A percentile compares a stretch with the other conserved stretches of the same genome.
Conservation (phyloP, 2,113 vertebrate species). For the Platichthys stellatus region DNA sequence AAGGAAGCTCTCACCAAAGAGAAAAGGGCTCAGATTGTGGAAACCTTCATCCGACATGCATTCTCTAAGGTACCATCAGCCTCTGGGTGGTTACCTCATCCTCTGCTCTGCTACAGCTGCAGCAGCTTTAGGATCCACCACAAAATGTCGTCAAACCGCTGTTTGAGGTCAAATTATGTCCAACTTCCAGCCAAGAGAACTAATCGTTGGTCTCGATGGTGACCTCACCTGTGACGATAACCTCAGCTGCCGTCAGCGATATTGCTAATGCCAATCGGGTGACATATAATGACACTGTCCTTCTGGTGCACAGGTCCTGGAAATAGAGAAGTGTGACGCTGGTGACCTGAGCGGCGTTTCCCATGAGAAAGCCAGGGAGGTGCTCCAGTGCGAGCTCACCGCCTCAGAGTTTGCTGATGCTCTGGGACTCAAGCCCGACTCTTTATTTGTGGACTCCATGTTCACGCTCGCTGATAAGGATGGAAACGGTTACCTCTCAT, state of each 20-base stretch:
- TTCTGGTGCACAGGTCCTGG: slow-evolving; percentile 84
- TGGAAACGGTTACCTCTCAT: slow-evolving; percentile 94
- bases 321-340: slow-evolving; percentile 86
- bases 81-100: slow-evolving; percentile 51
- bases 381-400: slow-evolving; percentile 91
- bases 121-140: slow-evolving; percentile 34
- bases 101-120: slow-evolving; percentile 6
- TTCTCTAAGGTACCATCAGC: slow-evolving; percentile 88
- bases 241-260: slow-evolving; percentile 46
- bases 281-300: slow-evolving; percentile 44
- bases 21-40: slow-evolving; percentile 89
- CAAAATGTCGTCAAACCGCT: slow-evolving; percentile 48
- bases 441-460: slow-evolving; percentile 95
- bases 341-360: slow-evolving; percentile 83
- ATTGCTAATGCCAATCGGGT: slow-evolving; percentile 29
- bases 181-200: slow-evolving; percentile 42
- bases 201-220: slow-evolving; percentile 51
- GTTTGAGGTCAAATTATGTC: slow-evolving; percentile 50
- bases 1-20: slow-evolving; percentile 88
- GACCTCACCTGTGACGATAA: slow-evolving; percentile 38
- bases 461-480: slow-evolving; percentile 96
- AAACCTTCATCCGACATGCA: slow-evolving; percentile 94
- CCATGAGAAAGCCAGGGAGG: slow-evolving; percentile 84
- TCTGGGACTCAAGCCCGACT: slow-evolving; percentile 89
- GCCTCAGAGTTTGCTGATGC: slow-evolving; percentile 91